Evolutionary conservation across 2,888 invertebrate genomes (phyloP).

Genomic region (Volucella inanis): DNA sequence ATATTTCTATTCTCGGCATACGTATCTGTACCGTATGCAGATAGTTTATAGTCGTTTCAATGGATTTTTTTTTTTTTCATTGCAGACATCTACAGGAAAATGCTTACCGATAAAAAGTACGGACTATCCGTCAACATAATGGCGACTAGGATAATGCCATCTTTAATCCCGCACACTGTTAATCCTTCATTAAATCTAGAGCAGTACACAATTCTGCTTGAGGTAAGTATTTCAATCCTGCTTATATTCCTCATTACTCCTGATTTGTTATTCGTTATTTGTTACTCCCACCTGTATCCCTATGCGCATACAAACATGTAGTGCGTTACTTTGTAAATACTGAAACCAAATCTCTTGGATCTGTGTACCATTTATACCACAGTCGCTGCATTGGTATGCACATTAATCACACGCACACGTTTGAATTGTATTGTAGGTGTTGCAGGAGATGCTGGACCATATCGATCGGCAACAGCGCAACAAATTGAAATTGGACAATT

Average conservation of each 20-base stretch:
- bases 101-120: constrained; percentile 95
- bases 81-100: constrained; percentile 92
- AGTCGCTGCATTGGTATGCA: background rate
- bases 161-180: constrained; percentile 95
- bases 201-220: constrained; percentile 90
- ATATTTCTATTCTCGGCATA: too few relatives aligned
- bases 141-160: constrained; percentile 96
- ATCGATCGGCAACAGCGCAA: constrained; percentile 94
- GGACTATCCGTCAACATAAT: constrained; percentile 94
- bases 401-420: constrained; percentile 44
- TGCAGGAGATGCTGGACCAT: constrained; percentile 96
- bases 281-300: background rate
- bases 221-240: constrained; percentile 81
- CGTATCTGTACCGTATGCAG: constrained; percentile 8
- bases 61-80: constrained; percentile 32
- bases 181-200: constrained; percentile 93
- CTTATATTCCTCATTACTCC: constrained; percentile 4
- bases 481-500: constrained; percentile 93
- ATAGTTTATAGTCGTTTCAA: background rate
- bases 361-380: constrained; percentile 9
- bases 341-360: constrained; percentile 31
- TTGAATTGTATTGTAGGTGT: constrained; percentile 84
- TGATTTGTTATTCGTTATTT: background rate
- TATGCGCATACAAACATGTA: background rate
- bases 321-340: background rate